Evolutionary conservation across 1,140 invertebrate species (phyloP).

Genomic region (Ylistrum balloti): DNA sequence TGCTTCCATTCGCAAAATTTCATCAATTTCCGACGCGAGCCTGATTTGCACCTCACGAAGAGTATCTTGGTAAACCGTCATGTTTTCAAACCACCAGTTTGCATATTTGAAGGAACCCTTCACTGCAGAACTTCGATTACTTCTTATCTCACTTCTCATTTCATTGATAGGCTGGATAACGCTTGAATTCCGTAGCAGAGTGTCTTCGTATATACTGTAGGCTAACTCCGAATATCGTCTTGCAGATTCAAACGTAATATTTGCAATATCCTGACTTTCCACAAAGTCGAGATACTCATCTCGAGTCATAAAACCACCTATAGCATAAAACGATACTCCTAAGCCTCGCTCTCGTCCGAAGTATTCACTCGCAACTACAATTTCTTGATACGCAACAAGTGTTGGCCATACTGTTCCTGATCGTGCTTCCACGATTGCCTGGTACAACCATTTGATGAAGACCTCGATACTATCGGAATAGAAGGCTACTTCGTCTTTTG

Average conservation of each 20-base stretch:
- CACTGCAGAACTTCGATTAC: constrained; percentile 42
- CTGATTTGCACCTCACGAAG: constrained; percentile 42
- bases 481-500: constrained; percentile 48
- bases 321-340: constrained; percentile 66
- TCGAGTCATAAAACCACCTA: constrained; percentile 63
- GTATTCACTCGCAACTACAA: constrained; percentile 67
- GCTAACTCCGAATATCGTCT: constrained; percentile 67
- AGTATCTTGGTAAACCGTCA: constrained; percentile 62
- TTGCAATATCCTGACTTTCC: constrained; percentile 68
- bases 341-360: constrained; percentile 70
- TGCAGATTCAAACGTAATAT: constrained; percentile 67
- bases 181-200: constrained; percentile 46
- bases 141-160: constrained; percentile 60
- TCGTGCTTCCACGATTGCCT: constrained; percentile 47
- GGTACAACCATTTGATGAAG: constrained; percentile 62
- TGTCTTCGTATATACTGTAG: constrained; percentile 58
- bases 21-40: constrained; percentile 47
- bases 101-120: constrained; percentile 59
- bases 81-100: constrained; percentile 67
- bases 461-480: constrained; percentile 59
- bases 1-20: constrained; percentile 26
- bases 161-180: constrained; percentile 22
- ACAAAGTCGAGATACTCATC: constrained; percentile 70
- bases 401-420: constrained; percentile 64
- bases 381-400: constrained; percentile 68